Evolutionary conservation across 1,140 invertebrate genomes (phyloP).

Genomic region (Aphelinus atriplicis): DNA sequence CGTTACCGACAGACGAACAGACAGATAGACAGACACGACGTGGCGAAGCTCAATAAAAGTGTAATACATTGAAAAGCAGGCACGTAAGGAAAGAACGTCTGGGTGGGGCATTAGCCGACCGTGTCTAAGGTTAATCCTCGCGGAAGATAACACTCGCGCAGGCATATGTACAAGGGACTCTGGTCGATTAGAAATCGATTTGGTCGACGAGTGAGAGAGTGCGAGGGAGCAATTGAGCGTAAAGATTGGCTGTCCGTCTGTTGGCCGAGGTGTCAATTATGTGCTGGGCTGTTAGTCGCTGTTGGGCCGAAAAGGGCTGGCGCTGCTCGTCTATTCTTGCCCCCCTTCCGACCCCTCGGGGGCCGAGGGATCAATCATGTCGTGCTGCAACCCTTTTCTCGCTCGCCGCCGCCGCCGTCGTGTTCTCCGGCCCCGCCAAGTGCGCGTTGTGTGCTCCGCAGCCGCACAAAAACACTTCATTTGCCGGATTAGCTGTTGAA

Average conservation of each 20-base stretch:
- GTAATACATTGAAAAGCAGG: no score
- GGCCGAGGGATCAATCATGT: slow-evolving; percentile 64
- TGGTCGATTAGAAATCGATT: slow-evolving; percentile 41
- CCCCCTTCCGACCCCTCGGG: slow-evolving; percentile 4
- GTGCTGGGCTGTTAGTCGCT: slow-evolving; percentile 52
- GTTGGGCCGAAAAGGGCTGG: slow-evolving; percentile 60
- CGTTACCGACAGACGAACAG: no score
- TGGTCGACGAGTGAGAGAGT: slow-evolving; percentile 36
- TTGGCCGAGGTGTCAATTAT: slow-evolving; percentile 59
- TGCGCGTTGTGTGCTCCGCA: slow-evolving; percentile 61
- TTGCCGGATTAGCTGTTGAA: slow-evolving; percentile 68
- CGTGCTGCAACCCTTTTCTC: slow-evolving; percentile 62
- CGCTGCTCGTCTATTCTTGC: slow-evolving; percentile 48
- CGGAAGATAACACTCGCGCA: neutral
- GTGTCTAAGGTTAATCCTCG: slow-evolving; percentile 27
- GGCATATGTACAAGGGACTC: neutral
- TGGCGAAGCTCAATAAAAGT: no score
- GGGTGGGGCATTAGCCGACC: neutral
- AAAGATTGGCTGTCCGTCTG: slow-evolving; percentile 64
- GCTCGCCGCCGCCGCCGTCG: slow-evolving; percentile 32
- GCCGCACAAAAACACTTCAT: slow-evolving; percentile 67
- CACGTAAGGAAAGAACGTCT: neutral
- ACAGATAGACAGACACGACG: no score
- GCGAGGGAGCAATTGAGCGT: slow-evolving; percentile 30
- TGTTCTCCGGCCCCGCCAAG: slow-evolving; percentile 63